phyloP scores from a whole-genome alignment of 2,888 invertebrate genomes.

The Nymphalis polychloros region DNA sequence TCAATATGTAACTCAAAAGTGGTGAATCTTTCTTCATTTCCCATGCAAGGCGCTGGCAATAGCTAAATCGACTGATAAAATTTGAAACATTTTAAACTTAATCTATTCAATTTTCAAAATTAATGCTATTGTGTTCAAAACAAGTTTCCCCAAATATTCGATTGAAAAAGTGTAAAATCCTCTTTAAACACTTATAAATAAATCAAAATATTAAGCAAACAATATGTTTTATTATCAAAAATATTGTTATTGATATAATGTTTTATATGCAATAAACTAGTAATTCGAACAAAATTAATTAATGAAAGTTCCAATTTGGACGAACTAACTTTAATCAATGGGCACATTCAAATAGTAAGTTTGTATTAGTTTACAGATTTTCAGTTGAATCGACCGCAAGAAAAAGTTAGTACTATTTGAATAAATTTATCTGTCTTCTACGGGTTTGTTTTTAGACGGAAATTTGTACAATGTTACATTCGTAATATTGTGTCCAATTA shows the following conservation, averaged over 20 bases:
- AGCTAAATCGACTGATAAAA: too few species aligned
- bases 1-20: too few species aligned
- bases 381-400: slow-evolving; percentile 34
- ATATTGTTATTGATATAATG: neutral
- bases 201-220: too few species aligned
- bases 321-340: slow-evolving; percentile 41
- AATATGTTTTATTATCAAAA: too few species aligned
- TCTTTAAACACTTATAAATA: too few species aligned
- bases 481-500: slow-evolving; percentile 61
- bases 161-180: too few species aligned
- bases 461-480: slow-evolving; percentile 25
- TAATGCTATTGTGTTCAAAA: too few species aligned
- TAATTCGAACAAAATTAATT: neutral
- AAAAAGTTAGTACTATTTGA: slow-evolving; percentile 22
- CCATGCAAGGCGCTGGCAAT: too few species aligned
- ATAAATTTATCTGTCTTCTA: neutral
- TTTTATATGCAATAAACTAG: neutral
- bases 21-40: too few species aligned
- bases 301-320: slow-evolving; percentile 42
- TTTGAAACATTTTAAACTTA: too few species aligned
- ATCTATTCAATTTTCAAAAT: too few species aligned
- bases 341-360: slow-evolving; percentile 39
- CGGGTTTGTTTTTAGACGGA: neutral
- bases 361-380: slow-evolving; percentile 39
- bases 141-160: too few species aligned